A percentile compares a stretch with the other conserved stretches of the same genome.
phyloP scores from a whole-genome alignment of 2,113 vertebrate species.

The Poeciliopsis occidentalis region DNA sequence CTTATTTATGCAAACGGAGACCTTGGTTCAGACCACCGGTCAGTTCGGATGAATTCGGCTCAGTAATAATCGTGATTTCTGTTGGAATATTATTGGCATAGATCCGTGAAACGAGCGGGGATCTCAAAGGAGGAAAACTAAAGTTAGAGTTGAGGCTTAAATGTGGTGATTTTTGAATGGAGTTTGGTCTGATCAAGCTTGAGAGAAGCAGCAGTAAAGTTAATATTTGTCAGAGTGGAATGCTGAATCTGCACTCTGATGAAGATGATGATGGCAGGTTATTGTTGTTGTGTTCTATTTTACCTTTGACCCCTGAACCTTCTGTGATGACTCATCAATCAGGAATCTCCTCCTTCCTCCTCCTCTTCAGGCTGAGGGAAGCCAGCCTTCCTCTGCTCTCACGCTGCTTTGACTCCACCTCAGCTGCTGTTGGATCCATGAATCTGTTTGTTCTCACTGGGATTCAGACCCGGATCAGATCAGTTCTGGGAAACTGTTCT shows the following conservation, averaged over 20 bases:
- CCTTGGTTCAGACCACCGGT: not conserved
- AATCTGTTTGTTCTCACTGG: not conserved
- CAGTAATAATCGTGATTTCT: not conserved
- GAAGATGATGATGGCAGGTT: not conserved
- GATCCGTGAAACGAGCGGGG: not conserved
- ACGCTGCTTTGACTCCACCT: not conserved
- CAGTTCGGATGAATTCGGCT: not conserved
- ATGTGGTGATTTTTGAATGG: not conserved
- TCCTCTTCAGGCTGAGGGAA: not conserved
- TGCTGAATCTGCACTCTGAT: not conserved
- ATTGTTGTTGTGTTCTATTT: constrained; percentile 9
- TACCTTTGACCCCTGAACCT: constrained; percentile 36
- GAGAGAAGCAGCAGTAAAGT: not conserved
- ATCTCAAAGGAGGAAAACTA: not conserved
- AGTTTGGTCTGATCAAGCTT: constrained; percentile 6
- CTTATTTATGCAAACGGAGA: not conserved
- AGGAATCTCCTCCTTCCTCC: not conserved
- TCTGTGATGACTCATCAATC: constrained; percentile 35
- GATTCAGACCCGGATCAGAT: not conserved
- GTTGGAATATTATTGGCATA: not conserved
- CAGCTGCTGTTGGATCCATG: not conserved
- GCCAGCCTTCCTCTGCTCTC: not conserved
- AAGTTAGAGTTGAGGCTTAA: constrained; percentile 8
- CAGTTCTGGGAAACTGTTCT: not conserved
- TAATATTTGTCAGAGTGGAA: not conserved